Base-by-base conservation (phyloP, 2,888 invertebrate species). In the Prosopocoilus inquinatus region DNA sequence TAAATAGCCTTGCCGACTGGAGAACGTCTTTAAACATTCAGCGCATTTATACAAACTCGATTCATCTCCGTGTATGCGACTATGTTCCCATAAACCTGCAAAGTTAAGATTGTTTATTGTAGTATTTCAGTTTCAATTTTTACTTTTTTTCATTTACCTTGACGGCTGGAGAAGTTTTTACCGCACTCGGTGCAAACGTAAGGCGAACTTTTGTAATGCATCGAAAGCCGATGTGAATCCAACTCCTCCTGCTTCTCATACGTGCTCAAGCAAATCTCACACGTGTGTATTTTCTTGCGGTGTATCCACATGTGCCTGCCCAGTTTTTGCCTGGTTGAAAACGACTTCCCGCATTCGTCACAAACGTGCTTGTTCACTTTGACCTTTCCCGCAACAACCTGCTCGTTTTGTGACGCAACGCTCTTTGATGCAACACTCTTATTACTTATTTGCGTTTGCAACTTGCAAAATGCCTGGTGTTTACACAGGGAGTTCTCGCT, bases 11-110 rank as follows among this genome's bases (percentile, higher is more conserved):
- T 79, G 79, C 8, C 80, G 74, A 8, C 80, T 80, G 3, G 80
- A 78, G 61, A 82, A 82, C 1, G 79, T 78, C 64, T 82, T 81
- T 1, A 76, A 77, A 58, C 81, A 81, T 15, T 77, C 76, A 36
- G 74, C 70, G 59, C 81, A 82, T 20, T 78, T 78, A 67, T 79
- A 81, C 49, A 78, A 75, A 0, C 79, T 78, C 1, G 75, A 75
- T 11, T 63, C 59, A 28, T 62, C 60, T 11, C 59, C 50, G 54
- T 78, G 79, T 0, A 75, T 73, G 59, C 78, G 69, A 8, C 75
- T 72, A 57, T 79, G 79, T 53, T 78, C 78, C 78, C 78, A 78
- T 3, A 79, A 69, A 9, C 79, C 64, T 62, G 34, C 9, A 62
- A 61, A 47, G 43, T 33, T 20, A 57, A 34, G 28, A 49, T 12